phyloP scores from a whole-genome alignment of 2,888 invertebrate genomes.

The Nineta flava region DNA sequence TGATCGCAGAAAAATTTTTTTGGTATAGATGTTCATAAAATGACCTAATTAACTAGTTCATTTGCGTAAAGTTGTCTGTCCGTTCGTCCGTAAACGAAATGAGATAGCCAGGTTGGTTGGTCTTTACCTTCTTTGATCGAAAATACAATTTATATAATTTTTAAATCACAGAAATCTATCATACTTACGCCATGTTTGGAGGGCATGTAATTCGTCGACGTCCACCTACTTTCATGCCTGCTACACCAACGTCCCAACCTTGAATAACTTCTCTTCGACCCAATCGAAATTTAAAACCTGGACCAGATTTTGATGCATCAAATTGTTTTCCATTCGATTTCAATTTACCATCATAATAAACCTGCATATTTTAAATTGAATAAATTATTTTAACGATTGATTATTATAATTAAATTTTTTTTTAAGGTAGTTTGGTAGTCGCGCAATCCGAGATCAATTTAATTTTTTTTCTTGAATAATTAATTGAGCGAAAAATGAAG shows the following conservation, averaged over 20 bases:
- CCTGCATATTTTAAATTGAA: slow-evolving; percentile 24
- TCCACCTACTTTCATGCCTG: slow-evolving; percentile 88
- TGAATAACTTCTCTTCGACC: slow-evolving; percentile 77
- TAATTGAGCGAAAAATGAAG: no score
- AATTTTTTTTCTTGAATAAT: no score
- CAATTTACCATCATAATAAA: slow-evolving; percentile 75
- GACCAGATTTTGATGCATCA: slow-evolving; percentile 57
- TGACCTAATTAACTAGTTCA: no score
- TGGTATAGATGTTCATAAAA: no score
- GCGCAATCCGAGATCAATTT: no score
- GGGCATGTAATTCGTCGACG: slow-evolving; percentile 75
- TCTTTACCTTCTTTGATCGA: no score
- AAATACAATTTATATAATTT: background rate
- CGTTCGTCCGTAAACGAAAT: no score
- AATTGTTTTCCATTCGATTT: slow-evolving; percentile 75
- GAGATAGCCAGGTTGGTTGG: no score
- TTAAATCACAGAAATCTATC: no score
- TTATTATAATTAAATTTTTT: background rate
- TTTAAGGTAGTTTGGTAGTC: no score
- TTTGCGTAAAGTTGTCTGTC: no score
- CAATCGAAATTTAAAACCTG: slow-evolving; percentile 71
- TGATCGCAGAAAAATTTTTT: no score
- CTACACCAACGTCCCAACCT: slow-evolving; percentile 81
- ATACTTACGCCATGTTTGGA: slow-evolving; percentile 67
- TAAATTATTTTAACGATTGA: background rate